Base-by-base conservation (phyloP, 2,888 invertebrate genomes). In the Hesperia comma region DNA sequence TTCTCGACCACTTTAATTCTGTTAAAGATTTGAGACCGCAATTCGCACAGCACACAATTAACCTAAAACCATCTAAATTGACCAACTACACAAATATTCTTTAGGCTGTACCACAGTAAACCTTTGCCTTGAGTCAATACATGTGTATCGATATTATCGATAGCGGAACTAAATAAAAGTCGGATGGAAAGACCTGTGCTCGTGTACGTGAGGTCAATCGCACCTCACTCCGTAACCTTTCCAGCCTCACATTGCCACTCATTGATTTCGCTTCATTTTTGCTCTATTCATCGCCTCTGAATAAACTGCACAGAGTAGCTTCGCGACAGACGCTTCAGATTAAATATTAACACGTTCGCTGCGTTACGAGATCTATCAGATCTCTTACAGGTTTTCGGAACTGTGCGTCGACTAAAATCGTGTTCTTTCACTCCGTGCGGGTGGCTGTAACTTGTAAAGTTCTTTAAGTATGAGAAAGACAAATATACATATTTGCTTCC, bases 211-310 rank as follows among this genome's bases (percentile, higher is more conserved):
- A 62, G 62, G 62, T 62, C 62, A 54, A 43, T 54, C 62, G 62
- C 62, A 62, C 62, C 62, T 51, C 41, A 61, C 61, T 53, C 61
- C 55, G 32, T 32, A 54, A 62, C 62, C 54, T 62, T 43, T 17
- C 14, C 17, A 62, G 54, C 43, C 54, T 54, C 32, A 54, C 54
- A 54, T 54, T 32, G 41, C 17, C 17, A 10, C 54, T 43, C 41
- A 62, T 54, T 55, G 62, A 62, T 54, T 40, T 54, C 62, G 41
- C 61, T 62, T 62, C 53, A 40, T 62, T 62, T 54, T 62, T 54
- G 26, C 53, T 61, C 61, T 61, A 61, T 61, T 61, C 61, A 53
- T 53, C 40, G n/a, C 53, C 8, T 40, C 53, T 40, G 15, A 53
- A 53, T 61, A 40, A 40, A 12, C 19, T 53, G 53, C 26, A 53